These are phyloP conservation scores for Ambastaia sidthimunki DNA, from an alignment of 2,797 vertebrate genomes.

Conservation along the genomic window DNA sequence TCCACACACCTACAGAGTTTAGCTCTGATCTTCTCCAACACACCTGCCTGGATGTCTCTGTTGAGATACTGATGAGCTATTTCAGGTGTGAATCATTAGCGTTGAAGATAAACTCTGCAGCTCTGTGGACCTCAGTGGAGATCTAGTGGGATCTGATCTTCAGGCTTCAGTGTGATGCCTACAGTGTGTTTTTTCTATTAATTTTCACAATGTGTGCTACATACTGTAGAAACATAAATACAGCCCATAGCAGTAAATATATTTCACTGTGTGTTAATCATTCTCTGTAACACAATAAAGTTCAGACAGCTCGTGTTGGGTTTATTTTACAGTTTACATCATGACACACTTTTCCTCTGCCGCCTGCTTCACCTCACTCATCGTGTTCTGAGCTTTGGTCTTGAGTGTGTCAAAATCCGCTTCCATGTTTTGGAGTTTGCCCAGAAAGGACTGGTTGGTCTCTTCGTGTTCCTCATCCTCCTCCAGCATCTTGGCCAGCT, in stretches of 20 bases:
- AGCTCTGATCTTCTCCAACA: too few species aligned
- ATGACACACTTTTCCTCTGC: slow-evolving; percentile 71
- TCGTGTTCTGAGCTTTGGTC: slow-evolving; percentile 66
- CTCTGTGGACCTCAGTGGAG: too few species aligned
- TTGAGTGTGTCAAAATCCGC: slow-evolving; percentile 71
- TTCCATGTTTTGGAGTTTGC: slow-evolving; percentile 73
- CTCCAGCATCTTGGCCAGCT: slow-evolving; percentile 76
- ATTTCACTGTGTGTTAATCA: background rate
- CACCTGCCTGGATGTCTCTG: too few species aligned
- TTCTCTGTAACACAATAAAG: background rate
- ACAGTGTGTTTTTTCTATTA: background rate
- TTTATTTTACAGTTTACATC: slow-evolving; percentile 63
- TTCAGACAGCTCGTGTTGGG: background rate
- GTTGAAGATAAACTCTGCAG: too few species aligned
- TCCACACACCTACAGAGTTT: too few species aligned
- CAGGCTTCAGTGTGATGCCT: too few species aligned
- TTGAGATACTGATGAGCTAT: too few species aligned
- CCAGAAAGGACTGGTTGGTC: slow-evolving; percentile 65
- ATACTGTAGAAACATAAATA: too few species aligned
- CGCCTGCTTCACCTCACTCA: slow-evolving; percentile 68
- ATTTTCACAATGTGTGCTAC: background rate
- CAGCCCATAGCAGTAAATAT: too few species aligned
- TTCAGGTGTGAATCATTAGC: too few species aligned
- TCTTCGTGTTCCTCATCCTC: slow-evolving; percentile 77
- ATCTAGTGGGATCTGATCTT: too few species aligned